Base-by-base conservation (phyloP, 2,888 invertebrate species). In the Rhagium mordax region DNA sequence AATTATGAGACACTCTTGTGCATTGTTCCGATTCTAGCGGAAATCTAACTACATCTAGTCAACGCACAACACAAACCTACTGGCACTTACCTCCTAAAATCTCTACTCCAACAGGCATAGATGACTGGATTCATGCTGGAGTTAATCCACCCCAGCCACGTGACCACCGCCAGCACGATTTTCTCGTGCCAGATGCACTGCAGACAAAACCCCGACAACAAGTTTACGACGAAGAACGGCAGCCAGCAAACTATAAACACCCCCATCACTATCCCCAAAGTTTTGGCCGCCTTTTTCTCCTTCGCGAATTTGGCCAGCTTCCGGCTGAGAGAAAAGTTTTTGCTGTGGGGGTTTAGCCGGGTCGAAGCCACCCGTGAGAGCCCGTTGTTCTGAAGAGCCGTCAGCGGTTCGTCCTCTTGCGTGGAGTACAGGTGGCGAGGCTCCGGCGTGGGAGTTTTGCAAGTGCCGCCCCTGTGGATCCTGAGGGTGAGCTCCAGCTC, bases 21-120 rank as follows among this genome's bases (percentile, higher is more conserved):
- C n/a, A n/a, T n/a, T n/a, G n/a, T n/a, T n/a, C n/a, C n/a, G n/a
- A n/a, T n/a, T n/a, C n/a, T n/a, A n/a, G n/a, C n/a, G n/a, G n/a
- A n/a, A n/a, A n/a, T n/a, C n/a, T n/a, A 24, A 24, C 24, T 24
- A 24, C 24, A 24, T n/a, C n/a, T n/a, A n/a, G n/a, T n/a, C n/a
- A n/a, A n/a, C n/a, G 24, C 13, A 15, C 13, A 41, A 41, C 4
- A 41, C n/a, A 41, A 41, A 41, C 13, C n/a, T 4, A 41, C 4
- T 41, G 41, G 13, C 15, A 86, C 91, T 90, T 86, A 96, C 96
- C 96, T 94, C 89, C 96, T 91, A 87, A 98, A 98, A 88, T 98
- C 98, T 84, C 96, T 91, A 89, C 97, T 98, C 95, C 98, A 98
- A 86, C 97, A 97, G n/a, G 98, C 98, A 88, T 98, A 98, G 85